Evolutionary conservation across 2,797 vertebrate genomes (phyloP).

Genomic region (Labeo calbasu): DNA sequence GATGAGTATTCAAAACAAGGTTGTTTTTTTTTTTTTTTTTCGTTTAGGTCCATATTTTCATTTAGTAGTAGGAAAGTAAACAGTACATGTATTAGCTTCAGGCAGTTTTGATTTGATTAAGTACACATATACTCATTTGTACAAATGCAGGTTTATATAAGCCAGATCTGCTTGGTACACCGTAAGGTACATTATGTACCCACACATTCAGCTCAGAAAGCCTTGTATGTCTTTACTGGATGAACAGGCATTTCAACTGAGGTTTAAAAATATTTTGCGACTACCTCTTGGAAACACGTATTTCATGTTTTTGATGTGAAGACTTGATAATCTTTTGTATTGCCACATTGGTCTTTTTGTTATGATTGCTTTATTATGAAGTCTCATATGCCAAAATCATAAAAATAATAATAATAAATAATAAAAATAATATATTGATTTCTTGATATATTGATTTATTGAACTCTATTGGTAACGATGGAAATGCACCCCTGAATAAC

Average conservation of each 20-base stretch:
- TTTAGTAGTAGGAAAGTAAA: slow-evolving; percentile 9
- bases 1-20: background rate
- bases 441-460: no score
- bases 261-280: background rate
- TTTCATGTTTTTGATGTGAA: background rate
- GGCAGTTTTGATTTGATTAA: slow-evolving; percentile 11
- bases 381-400: background rate
- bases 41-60: background rate
- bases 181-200: slow-evolving; percentile 12
- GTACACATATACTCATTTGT: slow-evolving; percentile 18
- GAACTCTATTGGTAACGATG: no score
- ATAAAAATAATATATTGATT: background rate
- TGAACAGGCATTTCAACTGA: slow-evolving; percentile 12
- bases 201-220: background rate
- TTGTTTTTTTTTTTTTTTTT: background rate
- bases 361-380: background rate
- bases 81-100: background rate
- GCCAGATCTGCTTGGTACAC: background rate
- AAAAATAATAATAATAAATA: no score
- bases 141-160: slow-evolving; percentile 7
- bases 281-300: background rate
- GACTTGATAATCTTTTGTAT: background rate
- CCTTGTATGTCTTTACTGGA: background rate
- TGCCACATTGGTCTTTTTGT: background rate
- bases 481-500: background rate